phyloP scores from a whole-genome alignment of 2,888 invertebrate species.

The Hyposoter dolosus region DNA sequence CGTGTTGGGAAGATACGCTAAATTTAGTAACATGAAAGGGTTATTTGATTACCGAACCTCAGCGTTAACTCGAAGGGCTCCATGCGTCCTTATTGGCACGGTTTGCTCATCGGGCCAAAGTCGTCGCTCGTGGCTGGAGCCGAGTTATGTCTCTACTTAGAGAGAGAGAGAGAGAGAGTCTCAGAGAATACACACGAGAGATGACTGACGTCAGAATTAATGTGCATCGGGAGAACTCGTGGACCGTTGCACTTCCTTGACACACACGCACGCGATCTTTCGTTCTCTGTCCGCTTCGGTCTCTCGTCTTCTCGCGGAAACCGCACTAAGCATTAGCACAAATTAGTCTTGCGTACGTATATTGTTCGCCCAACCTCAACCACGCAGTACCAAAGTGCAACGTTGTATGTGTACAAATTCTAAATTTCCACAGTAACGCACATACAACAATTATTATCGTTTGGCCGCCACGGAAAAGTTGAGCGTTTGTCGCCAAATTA shows the following conservation, averaged over 20 bases:
- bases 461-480: background rate
- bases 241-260: conserved; percentile 78
- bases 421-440: conserved; percentile 38
- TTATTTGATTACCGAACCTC: conserved; percentile 32
- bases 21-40: conserved; percentile 15
- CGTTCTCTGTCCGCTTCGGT: background rate
- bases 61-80: conserved; percentile 9
- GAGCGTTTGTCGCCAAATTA: background rate
- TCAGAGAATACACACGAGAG: conserved; percentile 39
- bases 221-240: conserved; percentile 45
- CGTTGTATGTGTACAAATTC: conserved; percentile 47
- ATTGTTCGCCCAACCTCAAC: conserved; percentile 46
- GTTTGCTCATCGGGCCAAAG: conserved; percentile 27
- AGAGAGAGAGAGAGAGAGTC: conserved; percentile 41
- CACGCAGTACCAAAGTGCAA: conserved; percentile 26
- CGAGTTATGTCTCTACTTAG: conserved; percentile 21
- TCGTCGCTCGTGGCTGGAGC: conserved; percentile 32
- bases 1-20: background rate
- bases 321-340: conserved; percentile 77
- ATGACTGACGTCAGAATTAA: conserved; percentile 30
- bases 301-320: conserved; percentile 52
- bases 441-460: background rate
- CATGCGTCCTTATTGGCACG: conserved; percentile 18
- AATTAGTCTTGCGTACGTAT: conserved; percentile 75
- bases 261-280: conserved; percentile 67